These are phyloP conservation scores for Mellilla xanthometata DNA, from an alignment of 2,888 invertebrate species.

Conservation along the genomic window DNA sequence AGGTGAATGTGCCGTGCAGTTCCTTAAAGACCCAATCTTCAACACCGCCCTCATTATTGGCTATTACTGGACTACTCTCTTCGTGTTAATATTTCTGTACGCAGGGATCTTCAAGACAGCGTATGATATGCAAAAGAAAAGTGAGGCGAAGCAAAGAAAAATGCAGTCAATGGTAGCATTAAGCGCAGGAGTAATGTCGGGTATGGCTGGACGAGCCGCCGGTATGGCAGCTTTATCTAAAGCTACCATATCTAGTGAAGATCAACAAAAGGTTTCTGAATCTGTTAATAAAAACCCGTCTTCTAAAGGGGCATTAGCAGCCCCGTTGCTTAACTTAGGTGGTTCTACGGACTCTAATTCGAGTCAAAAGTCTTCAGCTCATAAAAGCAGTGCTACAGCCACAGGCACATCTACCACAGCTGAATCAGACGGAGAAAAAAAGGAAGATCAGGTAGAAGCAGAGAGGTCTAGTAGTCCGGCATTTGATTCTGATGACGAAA, in stretches of 20 bases:
- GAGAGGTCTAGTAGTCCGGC: conserved; percentile 96
- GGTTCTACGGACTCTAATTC: conserved; percentile 83
- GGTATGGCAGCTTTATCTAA: conserved; percentile 93
- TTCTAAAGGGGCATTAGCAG: conserved; percentile 65
- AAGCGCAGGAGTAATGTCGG: conserved; percentile 94
- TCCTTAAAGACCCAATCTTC: conserved; percentile 97
- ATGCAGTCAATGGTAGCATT: conserved; percentile 97
- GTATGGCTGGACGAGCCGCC: conserved; percentile 94
- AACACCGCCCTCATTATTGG: conserved; percentile 98
- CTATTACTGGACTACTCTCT: conserved; percentile 98
- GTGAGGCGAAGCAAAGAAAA: conserved; percentile 97
- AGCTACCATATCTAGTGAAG: conserved; percentile 87
- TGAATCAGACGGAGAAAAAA: conserved; percentile 73
- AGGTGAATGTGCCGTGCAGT: conserved; percentile 97
- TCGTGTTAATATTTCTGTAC: conserved; percentile 97
- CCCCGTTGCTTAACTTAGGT: conserved; percentile 65
- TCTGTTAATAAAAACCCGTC: conserved; percentile 63
- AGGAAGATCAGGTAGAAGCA: conserved; percentile 80
- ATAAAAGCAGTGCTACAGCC: conserved; percentile 81
- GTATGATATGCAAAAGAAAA: conserved; percentile 98
- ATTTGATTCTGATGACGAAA: conserved; percentile 97
- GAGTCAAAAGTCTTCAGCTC: conserved; percentile 83
- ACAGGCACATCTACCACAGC: conserved; percentile 83
- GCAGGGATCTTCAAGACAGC: conserved; percentile 99
- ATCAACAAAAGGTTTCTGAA: conserved; percentile 84